Evolutionary conservation across 1,140 invertebrate genomes (phyloP), one percentile per base, ranked within the genome.

Genomic region (Heliconius eleuchia): DNA sequence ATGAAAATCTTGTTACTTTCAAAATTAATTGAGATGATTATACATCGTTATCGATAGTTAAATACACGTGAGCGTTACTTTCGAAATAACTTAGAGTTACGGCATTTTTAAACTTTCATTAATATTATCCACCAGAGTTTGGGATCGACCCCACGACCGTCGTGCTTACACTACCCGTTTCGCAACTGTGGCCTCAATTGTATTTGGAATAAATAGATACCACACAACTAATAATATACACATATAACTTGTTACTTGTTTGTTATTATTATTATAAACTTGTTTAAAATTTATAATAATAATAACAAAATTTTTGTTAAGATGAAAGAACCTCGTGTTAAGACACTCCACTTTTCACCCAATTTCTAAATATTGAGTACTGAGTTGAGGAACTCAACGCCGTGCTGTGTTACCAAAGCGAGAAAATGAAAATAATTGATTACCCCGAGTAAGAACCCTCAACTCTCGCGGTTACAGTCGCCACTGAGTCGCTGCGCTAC

Each of bases 11-110:
- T 27, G 60, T 66, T 27, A 66, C 23, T 66, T 66, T 27, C 4
- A 30, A 30, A 66, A 66, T 66, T 66, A 66, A 66, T 66, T 66
- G 60, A 66, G 27, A 66, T 30, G 4, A 30, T 66, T 66, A 66
- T 66, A 66, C 27, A 16, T 66, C 60, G 60, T 66, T 66, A 66
- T 66, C 60, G 60, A 30, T 30, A 66, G 9, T 66, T 3, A 1
- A 66, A 66, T 66, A 66, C 9, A 13, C 23, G 60, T 66, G 27
- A 27, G 60, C 0, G 13, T 1, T 66, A 30, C 60, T 27, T 66
- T 66, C 27, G 11, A 66, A 66, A 30, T 66, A 11, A 66, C 3
- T 27, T 30, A 66, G 27, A 66, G 23, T 30, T 66, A 30, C 13
- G 1, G 57, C 8, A 8, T 11, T 60, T 60, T 60, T 27, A 27